Percentiles rank a stretch among this genome's conserved stretches.
phyloP scores from a whole-genome alignment of 2,113 vertebrate genomes.

The Tachysurus fulvidraco region DNA sequence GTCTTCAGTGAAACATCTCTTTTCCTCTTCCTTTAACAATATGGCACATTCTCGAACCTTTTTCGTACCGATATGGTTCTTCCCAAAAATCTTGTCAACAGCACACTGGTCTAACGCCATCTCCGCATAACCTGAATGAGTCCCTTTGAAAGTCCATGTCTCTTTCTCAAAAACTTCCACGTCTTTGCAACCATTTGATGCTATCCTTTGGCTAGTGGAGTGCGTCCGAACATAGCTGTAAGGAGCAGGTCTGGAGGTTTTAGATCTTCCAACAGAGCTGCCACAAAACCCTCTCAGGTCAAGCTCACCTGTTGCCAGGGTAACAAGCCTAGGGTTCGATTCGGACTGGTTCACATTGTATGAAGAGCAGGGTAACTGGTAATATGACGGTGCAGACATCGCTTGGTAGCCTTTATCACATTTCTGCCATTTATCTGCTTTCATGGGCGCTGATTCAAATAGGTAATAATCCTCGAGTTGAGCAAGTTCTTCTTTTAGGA shows the following conservation, averaged over 20 bases:
- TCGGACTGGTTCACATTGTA: constrained; percentile 73
- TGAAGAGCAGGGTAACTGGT: constrained; percentile 75
- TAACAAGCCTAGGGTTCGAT: constrained; percentile 77
- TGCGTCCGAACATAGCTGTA: constrained; percentile 73
- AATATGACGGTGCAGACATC: constrained; percentile 77
- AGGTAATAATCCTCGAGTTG: constrained; percentile 93
- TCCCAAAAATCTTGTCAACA: constrained; percentile 73
- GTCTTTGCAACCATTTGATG: constrained; percentile 71
- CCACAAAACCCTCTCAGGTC: constrained; percentile 80
- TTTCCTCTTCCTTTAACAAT: constrained; percentile 79
- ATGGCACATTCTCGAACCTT: constrained; percentile 78
- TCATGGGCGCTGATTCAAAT: constrained; percentile 76
- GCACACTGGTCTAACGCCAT: constrained; percentile 76
- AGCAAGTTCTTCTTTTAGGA: constrained; percentile 90
- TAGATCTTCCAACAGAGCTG: constrained; percentile 72
- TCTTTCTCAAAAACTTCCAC: constrained; percentile 74
- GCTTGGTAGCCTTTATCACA: constrained; percentile 77
- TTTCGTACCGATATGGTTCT: constrained; percentile 70
- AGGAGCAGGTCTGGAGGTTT: constrained; percentile 74
- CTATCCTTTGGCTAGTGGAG: constrained; percentile 68
- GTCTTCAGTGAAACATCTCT: constrained; percentile 74
- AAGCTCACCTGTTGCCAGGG: constrained; percentile 79
- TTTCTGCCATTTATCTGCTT: constrained; percentile 79
- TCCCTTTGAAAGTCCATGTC: constrained; percentile 76
- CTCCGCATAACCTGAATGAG: constrained; percentile 77